A percentile compares a stretch with the other conserved stretches of the same genome.
phyloP scores from a whole-genome alignment of 2,797 vertebrate genomes.

The Pelochelys cantorii region DNA sequence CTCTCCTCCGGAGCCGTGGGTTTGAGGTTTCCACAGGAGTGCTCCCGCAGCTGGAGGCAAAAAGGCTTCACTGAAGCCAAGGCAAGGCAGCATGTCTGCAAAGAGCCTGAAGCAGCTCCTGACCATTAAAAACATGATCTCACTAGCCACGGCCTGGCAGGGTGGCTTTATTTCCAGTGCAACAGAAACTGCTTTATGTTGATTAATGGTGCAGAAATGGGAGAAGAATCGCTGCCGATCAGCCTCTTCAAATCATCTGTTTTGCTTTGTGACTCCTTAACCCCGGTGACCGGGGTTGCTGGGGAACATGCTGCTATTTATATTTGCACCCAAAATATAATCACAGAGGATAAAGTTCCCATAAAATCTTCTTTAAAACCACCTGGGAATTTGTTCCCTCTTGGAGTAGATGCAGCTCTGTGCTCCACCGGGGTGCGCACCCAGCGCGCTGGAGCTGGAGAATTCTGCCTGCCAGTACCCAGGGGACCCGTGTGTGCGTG shows the following conservation, averaged over 20 bases:
- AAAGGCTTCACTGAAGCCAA: accelerated
- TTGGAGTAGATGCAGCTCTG: neutral
- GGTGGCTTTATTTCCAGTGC: neutral
- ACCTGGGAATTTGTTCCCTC: neutral
- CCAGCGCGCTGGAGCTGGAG: neutral
- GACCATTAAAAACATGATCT: neutral
- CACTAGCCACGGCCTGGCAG: neutral
- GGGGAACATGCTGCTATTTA: accelerated
- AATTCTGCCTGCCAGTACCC: neutral
- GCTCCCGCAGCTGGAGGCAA: neutral
- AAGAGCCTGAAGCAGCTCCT: neutral
- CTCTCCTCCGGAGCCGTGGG: slow-evolving; percentile 33
- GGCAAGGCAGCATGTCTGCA: neutral
- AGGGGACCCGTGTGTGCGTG: neutral
- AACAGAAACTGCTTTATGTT: neutral
- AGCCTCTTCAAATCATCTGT: neutral
- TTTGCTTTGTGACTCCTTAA: neutral
- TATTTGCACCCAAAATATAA: accelerated
- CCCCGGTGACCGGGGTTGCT: neutral
- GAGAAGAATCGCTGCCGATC: neutral
- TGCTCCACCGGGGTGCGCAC: neutral
- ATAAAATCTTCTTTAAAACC: neutral
- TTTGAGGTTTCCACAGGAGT: slow-evolving; percentile 43
- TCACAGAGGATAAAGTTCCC: neutral
- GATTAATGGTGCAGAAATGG: accelerated